phyloP scores from a whole-genome alignment of 2,113 vertebrate genomes.

The Salminus brasiliensis region DNA sequence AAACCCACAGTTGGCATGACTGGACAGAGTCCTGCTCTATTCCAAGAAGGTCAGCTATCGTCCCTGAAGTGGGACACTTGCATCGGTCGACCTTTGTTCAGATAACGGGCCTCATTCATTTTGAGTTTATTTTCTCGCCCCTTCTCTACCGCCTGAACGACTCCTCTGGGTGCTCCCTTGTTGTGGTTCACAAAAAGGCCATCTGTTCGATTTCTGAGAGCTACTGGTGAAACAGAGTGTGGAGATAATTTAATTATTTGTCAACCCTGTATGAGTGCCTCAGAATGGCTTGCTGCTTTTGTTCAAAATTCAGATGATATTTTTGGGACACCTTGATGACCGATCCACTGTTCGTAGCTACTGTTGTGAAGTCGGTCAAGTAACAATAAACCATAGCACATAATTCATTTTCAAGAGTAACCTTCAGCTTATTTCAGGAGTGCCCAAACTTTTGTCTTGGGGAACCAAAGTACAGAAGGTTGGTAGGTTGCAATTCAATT shows the following conservation, averaged over 20 bases:
- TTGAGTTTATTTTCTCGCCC: conserved; percentile 7
- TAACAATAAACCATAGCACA: too few species aligned
- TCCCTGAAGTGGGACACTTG: not conserved
- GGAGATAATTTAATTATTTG: conserved; percentile 17
- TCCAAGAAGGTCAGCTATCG: not conserved
- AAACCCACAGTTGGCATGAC: not conserved
- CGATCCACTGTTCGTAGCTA: not conserved
- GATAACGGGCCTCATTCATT: not conserved
- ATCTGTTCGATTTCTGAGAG: conserved; percentile 25
- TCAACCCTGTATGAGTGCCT: not conserved
- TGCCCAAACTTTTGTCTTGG: too few species aligned
- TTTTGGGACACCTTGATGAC: not conserved
- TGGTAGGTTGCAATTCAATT: too few species aligned
- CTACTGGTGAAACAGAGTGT: conserved; percentile 16
- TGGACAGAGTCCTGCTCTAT: not conserved
- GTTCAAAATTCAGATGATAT: not conserved
- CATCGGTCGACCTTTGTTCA: not conserved
- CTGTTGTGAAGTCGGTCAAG: too few species aligned
- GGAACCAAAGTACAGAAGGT: too few species aligned
- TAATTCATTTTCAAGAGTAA: too few species aligned
- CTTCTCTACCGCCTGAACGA: not conserved
- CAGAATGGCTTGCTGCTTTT: not conserved
- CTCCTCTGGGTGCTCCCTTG: conserved; percentile 13
- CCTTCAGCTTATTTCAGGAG: too few species aligned
- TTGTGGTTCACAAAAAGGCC: conserved; percentile 37